A percentile compares a stretch with the other conserved stretches of the same genome.
These are phyloP conservation scores for Mesocricetus auratus DNA, from an alignment of 2,113 vertebrate genomes.

Conservation along the genomic window DNA sequence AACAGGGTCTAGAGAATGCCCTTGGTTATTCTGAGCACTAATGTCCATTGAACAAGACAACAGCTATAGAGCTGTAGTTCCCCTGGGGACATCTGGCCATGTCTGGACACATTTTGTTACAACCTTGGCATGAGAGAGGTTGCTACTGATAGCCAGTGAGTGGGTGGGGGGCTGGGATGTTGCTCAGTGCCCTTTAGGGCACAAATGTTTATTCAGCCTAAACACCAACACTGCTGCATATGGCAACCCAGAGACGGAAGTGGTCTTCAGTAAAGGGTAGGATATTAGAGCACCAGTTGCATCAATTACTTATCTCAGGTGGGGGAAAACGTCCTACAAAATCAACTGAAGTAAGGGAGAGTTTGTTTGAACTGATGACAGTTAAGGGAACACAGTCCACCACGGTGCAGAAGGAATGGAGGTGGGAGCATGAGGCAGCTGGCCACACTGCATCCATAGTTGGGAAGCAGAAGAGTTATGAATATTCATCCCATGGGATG, in stretches of 20 bases:
- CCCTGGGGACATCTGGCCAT: neutral
- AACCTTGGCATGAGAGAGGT: accelerated
- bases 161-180: neutral
- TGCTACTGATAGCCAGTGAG: neutral
- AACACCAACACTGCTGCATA: neutral
- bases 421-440: neutral
- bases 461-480: neutral
- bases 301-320: neutral
- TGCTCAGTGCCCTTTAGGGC: neutral
- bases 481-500: neutral
- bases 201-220: neutral
- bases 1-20: neutral
- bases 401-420: no score
- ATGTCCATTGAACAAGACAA: neutral
- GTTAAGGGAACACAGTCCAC: neutral
- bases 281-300: neutral
- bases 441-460: neutral
- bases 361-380: neutral
- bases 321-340: neutral
- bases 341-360: neutral
- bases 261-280: neutral
- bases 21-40: neutral
- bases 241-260: neutral
- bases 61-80: neutral
- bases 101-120: neutral